Base-by-base conservation (phyloP, 2,888 invertebrate species). In the Malacosoma neustria region DNA sequence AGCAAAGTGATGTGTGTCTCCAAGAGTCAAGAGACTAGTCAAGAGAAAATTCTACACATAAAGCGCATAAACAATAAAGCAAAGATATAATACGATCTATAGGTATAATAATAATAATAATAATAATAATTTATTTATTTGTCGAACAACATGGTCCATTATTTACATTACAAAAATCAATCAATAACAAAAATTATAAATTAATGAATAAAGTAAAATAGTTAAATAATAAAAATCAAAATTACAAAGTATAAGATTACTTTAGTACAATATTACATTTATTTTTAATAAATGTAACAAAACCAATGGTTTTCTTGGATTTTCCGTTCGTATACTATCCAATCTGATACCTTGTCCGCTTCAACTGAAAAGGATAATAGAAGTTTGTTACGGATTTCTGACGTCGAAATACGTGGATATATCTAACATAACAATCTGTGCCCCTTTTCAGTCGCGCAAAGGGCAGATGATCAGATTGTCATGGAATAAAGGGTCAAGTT, bases 311-410 rank as follows among this genome's bases (percentile, higher is more conserved):
- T 22, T 7, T 7, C 22, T 5, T 22, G 22, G 22, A 22, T 22
- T 22, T 22, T 22, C 22, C 6, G 5, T 22, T 22, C 22, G 22
- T 22, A 22, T 7, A 2, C 33, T 33, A 42, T 42, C 39, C 47
- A 43, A 42, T 60, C 61, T 51, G 54, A 61, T 57, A 54, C 48
- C 47, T 54, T 45, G 46, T 46, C 55, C 54, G 51, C 43, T 46
- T 43, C 48, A 47, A 57, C 57, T 57, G 57, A 51, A 61, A 54
- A 56, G 56, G 62, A 59, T 54, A 22, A 22, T 49, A 56, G 46
- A 46, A 50, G 51, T 51, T 49, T 62, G 57, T 61, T 59, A 51
- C 47, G 48, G 48, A 47, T 58, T 58, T 55, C 49, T 55, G 58
- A 63, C 61, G 48, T 54, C 59, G 58, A 60, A 58, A 61, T 58